A percentile compares a stretch with the other conserved stretches of the same genome.
These are phyloP conservation scores for Chironomus striatipennis DNA, from an alignment of 1,140 invertebrate genomes.

Conservation along the genomic window DNA sequence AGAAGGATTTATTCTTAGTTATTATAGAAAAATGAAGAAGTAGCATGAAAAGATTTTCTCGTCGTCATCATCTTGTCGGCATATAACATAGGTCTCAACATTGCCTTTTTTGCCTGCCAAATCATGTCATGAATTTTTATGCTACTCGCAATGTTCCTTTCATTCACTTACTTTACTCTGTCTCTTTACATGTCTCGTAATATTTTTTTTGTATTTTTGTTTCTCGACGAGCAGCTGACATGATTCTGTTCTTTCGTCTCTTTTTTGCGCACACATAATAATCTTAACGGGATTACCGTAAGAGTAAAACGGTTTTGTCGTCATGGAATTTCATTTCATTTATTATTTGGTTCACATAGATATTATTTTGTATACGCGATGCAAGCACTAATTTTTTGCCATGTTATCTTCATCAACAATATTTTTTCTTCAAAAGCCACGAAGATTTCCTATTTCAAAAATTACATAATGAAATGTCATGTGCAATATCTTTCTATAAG, in stretches of 20 bases:
- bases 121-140: slow-evolving; percentile 24
- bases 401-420: no score
- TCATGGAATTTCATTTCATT: slow-evolving; percentile 1
- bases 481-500: no score
- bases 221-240: slow-evolving; percentile 13
- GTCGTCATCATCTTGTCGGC: slow-evolving; percentile 10
- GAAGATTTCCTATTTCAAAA: no score
- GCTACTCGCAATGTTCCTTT: neutral
- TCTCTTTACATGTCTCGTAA: neutral
- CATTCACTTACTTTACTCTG: neutral
- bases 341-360: slow-evolving; percentile 4
- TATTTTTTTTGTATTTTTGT: neutral
- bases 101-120: slow-evolving; percentile 12
- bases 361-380: neutral
- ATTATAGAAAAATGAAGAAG: no score
- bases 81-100: neutral
- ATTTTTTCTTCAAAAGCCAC: no score
- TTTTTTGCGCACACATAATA: slow-evolving; percentile 7
- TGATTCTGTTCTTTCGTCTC: neutral
- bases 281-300: slow-evolving; percentile 23
- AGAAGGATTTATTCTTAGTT: no score
- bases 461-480: no score
- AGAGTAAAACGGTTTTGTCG: slow-evolving; percentile 5
- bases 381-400: neutral
- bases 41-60: neutral